Conservation (phyloP, 2,888 invertebrate species). For the Melipona beecheii region DNA sequence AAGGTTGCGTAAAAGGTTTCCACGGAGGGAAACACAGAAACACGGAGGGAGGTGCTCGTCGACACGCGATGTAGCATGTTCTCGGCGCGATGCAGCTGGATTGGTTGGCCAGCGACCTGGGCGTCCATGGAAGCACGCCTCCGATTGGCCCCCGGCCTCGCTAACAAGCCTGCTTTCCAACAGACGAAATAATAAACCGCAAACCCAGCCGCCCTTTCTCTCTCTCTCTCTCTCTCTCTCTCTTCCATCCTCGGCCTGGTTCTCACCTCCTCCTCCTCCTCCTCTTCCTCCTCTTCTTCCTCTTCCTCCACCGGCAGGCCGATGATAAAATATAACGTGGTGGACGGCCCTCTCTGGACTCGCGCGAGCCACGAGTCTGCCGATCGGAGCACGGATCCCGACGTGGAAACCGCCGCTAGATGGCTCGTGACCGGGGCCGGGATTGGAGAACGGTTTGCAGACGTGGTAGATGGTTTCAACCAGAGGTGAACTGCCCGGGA, state of each 20-base stretch:
- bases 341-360: slow-evolving; percentile 14
- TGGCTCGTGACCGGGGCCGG: background rate
- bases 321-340: slow-evolving; percentile 72
- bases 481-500: too few relatives aligned
- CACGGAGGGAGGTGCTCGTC: slow-evolving; percentile 82
- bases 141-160: slow-evolving; percentile 78
- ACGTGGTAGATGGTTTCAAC: background rate
- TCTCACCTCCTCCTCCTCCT: slow-evolving; percentile 22
- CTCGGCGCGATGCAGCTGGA: slow-evolving; percentile 71
- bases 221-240: slow-evolving; percentile 5
- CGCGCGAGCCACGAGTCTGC: slow-evolving; percentile 57
- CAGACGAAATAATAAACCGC: slow-evolving; percentile 82
- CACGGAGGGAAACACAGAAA: slow-evolving; percentile 56
- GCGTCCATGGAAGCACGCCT: slow-evolving; percentile 81
- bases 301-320: slow-evolving; percentile 32
- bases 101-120: slow-evolving; percentile 78
- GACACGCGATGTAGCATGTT: slow-evolving; percentile 83
- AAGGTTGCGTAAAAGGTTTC: slow-evolving; percentile 68
- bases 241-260: background rate
- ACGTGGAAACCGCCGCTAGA: background rate
- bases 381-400: slow-evolving; percentile 19
- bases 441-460: slow-evolving; percentile 21
- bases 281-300: background rate
- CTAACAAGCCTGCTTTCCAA: slow-evolving; percentile 81
- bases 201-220: slow-evolving; percentile 33